A percentile compares a stretch with the other conserved stretches of the same genome.
These are phyloP conservation scores for Prolemur simus DNA, from an alignment of 2,113 vertebrate species.

Conservation along the genomic window DNA sequence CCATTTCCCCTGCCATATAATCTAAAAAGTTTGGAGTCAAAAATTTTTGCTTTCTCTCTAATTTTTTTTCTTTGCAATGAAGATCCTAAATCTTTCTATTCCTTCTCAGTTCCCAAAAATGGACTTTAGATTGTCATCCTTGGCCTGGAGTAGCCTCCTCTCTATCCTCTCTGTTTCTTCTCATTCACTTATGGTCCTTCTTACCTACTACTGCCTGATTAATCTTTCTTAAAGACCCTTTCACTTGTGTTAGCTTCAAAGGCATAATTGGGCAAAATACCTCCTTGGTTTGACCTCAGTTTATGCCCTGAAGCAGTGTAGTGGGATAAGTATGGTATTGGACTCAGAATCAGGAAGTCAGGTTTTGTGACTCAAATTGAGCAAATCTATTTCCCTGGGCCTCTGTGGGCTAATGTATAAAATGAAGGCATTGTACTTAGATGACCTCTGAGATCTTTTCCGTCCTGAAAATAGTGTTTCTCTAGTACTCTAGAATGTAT, in stretches of 20 bases:
- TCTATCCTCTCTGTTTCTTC: neutral
- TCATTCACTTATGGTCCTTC: neutral
- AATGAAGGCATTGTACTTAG: slow-evolving; percentile 17
- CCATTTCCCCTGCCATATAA: neutral
- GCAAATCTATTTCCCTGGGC: neutral
- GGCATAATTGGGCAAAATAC: neutral
- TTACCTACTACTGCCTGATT: neutral
- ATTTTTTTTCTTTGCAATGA: neutral
- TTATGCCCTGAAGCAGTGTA: neutral
- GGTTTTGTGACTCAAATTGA: neutral
- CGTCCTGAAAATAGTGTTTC: neutral
- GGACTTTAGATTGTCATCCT: neutral
- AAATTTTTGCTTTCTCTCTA: neutral
- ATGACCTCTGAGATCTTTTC: neutral
- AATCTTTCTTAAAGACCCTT: neutral
- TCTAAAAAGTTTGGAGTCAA: slow-evolving; percentile 5
- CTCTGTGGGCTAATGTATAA: neutral
- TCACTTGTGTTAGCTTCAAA: neutral
- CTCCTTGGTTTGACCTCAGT: neutral
- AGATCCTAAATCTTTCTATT: neutral
- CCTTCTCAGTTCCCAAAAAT: neutral
- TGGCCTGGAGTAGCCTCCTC: neutral
- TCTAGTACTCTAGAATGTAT: neutral
- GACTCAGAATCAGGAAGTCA: neutral
- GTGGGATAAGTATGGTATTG: neutral